Percentiles rank a stretch among this genome's conserved stretches.
Evolutionary conservation across 2,797 vertebrate species (phyloP).

Genomic region (Emydoidea blandingii): DNA sequence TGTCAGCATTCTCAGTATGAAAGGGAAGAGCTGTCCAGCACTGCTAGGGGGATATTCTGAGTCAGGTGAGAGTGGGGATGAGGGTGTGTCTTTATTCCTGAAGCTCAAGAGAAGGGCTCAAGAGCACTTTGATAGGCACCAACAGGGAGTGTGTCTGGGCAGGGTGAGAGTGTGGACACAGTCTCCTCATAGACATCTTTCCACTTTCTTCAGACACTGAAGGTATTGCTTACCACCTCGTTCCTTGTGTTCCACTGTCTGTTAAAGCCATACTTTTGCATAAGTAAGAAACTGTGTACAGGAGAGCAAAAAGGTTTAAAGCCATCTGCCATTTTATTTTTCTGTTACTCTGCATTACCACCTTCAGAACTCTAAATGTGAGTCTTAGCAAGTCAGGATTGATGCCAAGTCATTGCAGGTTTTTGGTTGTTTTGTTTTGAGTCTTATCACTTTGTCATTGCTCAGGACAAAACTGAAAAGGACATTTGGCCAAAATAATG

Average conservation of each 20-base stretch:
- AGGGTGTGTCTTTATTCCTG: neutral
- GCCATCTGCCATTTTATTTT: neutral
- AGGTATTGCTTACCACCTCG: neutral
- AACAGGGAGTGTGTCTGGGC: neutral
- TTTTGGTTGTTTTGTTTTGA: neutral
- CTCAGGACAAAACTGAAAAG: constrained; percentile 9
- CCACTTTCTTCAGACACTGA: neutral
- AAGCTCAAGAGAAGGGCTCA: neutral
- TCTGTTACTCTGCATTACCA: neutral
- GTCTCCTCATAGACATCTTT: neutral
- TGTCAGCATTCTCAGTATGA: neutral
- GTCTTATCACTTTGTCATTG: neutral
- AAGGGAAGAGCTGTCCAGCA: neutral
- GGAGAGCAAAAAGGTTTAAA: neutral
- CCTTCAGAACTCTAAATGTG: neutral
- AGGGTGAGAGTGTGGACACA: neutral
- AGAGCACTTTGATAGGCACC: neutral
- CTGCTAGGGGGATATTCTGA: neutral
- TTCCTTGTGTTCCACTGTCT: neutral
- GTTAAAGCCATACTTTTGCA: neutral
- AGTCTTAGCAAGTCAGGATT: neutral
- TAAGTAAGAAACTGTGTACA: neutral
- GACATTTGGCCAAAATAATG: neutral
- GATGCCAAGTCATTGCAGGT: neutral
- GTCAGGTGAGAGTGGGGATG: neutral